A percentile compares a stretch with the other conserved stretches of the same genome.
These are phyloP conservation scores for Peromyscus aztecus DNA, from an alignment of 2,797 vertebrate species.

Conservation along the genomic window DNA sequence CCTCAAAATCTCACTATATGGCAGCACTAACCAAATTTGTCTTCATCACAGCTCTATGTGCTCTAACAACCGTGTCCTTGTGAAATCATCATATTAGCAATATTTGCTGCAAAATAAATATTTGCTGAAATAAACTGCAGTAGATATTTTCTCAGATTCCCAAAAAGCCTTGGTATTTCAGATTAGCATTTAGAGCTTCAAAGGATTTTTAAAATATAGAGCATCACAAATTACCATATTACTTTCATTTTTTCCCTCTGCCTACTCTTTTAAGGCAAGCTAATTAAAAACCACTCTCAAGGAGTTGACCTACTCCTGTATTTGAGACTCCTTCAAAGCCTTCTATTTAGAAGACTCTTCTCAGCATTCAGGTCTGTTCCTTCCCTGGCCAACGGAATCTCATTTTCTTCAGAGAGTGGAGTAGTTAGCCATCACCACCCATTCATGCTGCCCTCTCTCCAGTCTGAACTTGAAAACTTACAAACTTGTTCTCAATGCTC, in stretches of 20 bases:
- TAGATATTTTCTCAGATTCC: conserved; percentile 10
- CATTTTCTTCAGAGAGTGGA: conserved; percentile 30
- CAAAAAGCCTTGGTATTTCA: not conserved
- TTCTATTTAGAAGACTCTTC: conserved; percentile 56
- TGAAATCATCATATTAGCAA: not conserved
- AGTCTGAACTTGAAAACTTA: conserved; percentile 51
- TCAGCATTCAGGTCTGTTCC: conserved; percentile 35
- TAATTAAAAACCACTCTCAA: conserved; percentile 67
- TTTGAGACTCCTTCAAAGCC: conserved; percentile 62
- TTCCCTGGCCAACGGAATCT: not conserved
- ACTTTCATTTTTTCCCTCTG: conserved; percentile 56
- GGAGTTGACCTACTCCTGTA: conserved; percentile 5
- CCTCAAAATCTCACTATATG: not conserved
- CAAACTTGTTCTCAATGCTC: conserved; percentile 19
- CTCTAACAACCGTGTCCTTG: not conserved
- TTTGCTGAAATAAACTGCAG: conserved; percentile 30
- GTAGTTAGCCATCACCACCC: conserved; percentile 4
- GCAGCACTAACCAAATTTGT: not conserved
- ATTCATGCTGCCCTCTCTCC: conserved; percentile 1
- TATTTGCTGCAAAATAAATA: conserved; percentile 22
- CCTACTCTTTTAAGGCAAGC: conserved; percentile 15
- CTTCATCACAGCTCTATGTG: not conserved
- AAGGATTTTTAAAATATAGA: conserved; percentile 48
- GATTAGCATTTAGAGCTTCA: conserved; percentile 50
- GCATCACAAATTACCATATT: conserved; percentile 42